Evolutionary conservation across 2,888 invertebrate genomes (phyloP).

Genomic region (Drosophila ustulata): DNA sequence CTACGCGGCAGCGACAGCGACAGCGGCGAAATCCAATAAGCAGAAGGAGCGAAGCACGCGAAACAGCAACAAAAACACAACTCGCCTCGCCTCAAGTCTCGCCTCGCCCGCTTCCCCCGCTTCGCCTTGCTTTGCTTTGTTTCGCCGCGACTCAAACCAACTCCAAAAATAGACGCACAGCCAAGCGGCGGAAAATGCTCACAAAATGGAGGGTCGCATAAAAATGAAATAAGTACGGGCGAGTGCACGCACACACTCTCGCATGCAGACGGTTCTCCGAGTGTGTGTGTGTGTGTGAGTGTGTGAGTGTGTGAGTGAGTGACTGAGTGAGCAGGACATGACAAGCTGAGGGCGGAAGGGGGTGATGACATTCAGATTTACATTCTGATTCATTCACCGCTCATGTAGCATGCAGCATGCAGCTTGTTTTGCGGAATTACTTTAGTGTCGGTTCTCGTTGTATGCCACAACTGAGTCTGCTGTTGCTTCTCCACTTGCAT

Average conservation of each 20-base stretch:
- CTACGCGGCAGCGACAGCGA: conserved; percentile 39
- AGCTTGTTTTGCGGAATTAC: conserved; percentile 28
- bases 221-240: conserved; percentile 59
- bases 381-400: conserved; percentile 14
- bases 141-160: conserved; percentile 51
- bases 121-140: background rate
- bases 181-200: conserved; percentile 66
- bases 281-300: background rate
- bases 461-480: conserved; percentile 32
- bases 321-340: background rate
- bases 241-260: conserved; percentile 22
- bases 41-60: conserved; percentile 53
- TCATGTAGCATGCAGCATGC: conserved; percentile 32
- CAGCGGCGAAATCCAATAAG: conserved; percentile 64
- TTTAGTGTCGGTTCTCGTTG: conserved; percentile 35
- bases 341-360: background rate
- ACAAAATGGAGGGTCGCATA: conserved; percentile 42
- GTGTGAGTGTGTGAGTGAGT: background rate
- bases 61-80: conserved; percentile 39
- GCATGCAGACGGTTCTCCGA: background rate
- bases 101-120: conserved; percentile 1
- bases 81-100: conserved; percentile 8
- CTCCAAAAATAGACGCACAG: conserved; percentile 70
- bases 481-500: conserved; percentile 32
- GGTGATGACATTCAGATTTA: conserved; percentile 19